phyloP scores from a whole-genome alignment of 2,888 invertebrate species.

The Linnaemya vulpina region DNA sequence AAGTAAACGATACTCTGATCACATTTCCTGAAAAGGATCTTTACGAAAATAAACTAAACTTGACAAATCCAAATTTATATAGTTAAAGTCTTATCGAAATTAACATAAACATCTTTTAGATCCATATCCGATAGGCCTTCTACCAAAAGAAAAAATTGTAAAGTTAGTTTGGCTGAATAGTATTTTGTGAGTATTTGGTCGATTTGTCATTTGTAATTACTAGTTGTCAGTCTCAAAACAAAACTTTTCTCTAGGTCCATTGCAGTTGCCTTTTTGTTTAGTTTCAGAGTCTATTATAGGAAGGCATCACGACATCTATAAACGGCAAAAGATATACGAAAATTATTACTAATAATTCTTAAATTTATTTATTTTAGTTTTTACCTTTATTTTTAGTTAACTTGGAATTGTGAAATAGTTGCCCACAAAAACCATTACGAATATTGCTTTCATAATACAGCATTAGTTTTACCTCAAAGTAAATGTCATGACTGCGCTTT shows the following conservation, averaged over 20 bases:
- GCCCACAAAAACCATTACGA: conserved; percentile 46
- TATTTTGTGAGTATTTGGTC: too few relatives aligned
- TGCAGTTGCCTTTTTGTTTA: conserved; percentile 5
- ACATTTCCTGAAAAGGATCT: conserved; percentile 61
- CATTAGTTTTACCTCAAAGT: conserved; percentile 35
- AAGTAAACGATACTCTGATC: conserved; percentile 56
- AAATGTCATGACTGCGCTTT: conserved; percentile 35
- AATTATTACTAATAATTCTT: not conserved
- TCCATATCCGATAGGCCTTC: conserved; percentile 8
- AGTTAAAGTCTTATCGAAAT: conserved; percentile 41
- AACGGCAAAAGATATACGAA: not conserved
- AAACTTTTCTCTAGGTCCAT: conserved; percentile 8
- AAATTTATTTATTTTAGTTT: not conserved
- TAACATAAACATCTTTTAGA: conserved; percentile 44
- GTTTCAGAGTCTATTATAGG: not conserved
- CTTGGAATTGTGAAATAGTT: too few relatives aligned
- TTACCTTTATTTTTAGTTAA: conserved; percentile 11
- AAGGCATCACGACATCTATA: conserved; percentile 1
- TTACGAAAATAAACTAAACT: conserved; percentile 60
- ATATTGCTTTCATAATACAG: conserved; percentile 47
- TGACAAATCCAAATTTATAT: conserved; percentile 21
- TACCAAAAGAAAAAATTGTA: too few relatives aligned
- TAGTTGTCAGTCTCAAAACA: conserved; percentile 1
- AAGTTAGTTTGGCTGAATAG: too few relatives aligned
- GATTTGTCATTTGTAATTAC: conserved; percentile 19